Base-by-base conservation (phyloP, 2,888 invertebrate genomes). In the Trisateles emortualis region DNA sequence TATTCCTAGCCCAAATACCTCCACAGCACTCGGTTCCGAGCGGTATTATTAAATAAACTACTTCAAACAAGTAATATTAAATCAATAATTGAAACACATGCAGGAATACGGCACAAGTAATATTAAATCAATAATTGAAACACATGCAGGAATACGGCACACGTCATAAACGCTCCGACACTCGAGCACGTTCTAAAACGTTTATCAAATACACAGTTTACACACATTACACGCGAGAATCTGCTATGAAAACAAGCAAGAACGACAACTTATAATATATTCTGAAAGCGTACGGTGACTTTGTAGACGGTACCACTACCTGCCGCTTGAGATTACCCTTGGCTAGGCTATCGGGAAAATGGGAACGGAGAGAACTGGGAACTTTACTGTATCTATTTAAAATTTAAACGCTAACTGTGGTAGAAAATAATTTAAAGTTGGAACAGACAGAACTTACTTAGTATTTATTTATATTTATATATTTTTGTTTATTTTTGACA, bases 151-250 rank as follows among this genome's bases (percentile, higher is more conserved):
- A 14, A 36, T 36, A 36, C 11, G 16, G 8, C 36, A 8, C 4
- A 8, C 8, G 9, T 29, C 17, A 11, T 5, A 14, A 35, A 36
- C 9, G 24, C 5, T 5, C n/a, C 29, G 9, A 2, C n/a, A 9
- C 14, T 14, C 17, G 6, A 16, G 29, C 39, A 19, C 17, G 39
- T 47, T 22, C 10, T n/a, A 24, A 38, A 47, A 32, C 47, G 32
- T 39, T 39, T 38, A 40, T 32, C 10, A 47, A 39, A 32, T 16
- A 39, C 9, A 39, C 47, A 14, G 19, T 44, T 32, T 8, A 22
- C 29, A 29, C 17, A 13, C 38, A 39, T 47, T 46, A 46, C 32
- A 19, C n/a, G 32, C 10, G n/a, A 8, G 2, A 39, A 47, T 38
- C 19, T 13, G 14, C 30, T 19, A 13, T 29, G 38, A 38, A 46